phyloP scores from a whole-genome alignment of 2,113 vertebrate genomes.

The Drymodes brunneopygia region DNA sequence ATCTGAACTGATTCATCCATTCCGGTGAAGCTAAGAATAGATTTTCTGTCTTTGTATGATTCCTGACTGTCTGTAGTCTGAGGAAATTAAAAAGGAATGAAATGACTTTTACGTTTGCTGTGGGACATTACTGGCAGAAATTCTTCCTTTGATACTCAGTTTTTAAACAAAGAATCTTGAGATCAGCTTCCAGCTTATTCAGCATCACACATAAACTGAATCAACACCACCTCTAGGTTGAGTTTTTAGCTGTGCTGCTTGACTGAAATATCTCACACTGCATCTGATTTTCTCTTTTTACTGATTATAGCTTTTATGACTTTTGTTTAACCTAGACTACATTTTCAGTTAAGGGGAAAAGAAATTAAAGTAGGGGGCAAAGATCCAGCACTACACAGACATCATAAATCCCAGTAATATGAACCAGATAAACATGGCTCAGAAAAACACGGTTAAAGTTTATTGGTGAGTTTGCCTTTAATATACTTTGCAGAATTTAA shows the following conservation, averaged over 20 bases:
- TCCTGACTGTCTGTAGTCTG: not conserved
- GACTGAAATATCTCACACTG: not conserved
- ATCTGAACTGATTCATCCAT: conserved; percentile 12
- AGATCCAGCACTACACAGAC: not conserved
- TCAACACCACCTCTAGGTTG: not conserved
- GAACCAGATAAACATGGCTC: not conserved
- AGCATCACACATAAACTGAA: not conserved
- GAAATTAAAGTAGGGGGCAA: not conserved
- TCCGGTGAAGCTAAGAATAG: conserved; percentile 3
- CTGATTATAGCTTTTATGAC: not conserved
- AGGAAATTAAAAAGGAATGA: conserved; percentile 15
- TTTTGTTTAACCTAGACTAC: not conserved
- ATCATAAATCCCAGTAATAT: not conserved
- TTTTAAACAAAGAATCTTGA: conserved; percentile 15
- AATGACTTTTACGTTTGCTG: conserved; percentile 2
- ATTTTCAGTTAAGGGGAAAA: not conserved
- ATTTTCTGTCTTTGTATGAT: not conserved
- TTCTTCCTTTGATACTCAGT: conserved; percentile 3
- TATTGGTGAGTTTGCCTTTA: not conserved
- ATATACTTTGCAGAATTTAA: not conserved
- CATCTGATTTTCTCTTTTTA: not conserved
- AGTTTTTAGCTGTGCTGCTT: not conserved
- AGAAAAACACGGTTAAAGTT: not conserved
- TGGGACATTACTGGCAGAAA: conserved; percentile 5
- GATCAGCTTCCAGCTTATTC: not conserved